Base-by-base conservation (phyloP, 2,113 vertebrate species). In the Gobio gobio region DNA sequence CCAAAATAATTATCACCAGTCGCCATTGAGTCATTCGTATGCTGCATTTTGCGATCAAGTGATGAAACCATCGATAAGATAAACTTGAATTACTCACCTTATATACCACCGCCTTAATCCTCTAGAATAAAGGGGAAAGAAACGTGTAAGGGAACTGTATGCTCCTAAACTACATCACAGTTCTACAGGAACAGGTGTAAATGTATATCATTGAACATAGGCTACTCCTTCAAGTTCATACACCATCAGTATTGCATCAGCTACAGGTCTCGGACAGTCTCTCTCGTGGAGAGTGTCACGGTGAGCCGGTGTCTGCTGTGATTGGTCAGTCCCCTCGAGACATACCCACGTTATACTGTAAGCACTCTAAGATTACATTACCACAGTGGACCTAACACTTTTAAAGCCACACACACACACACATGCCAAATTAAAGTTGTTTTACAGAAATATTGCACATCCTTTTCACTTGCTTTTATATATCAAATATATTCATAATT, bases 231-330 rank as follows among this genome's bases (percentile, higher is more conserved):
- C n/a, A 68, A 16, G 26, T 18, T 20, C n/a, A 1, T 63, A n/a
- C 4, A 61, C 20, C 51, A n/a, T 54, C 54, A 81, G 70, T 68
- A 72, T 72, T 84, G 84, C 85, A 84, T 81, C 85, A 86, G 77
- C 51, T 81, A 26, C 36, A 54, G 13, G 4, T 54, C 68, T 36
- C n/a, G 9, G 29, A 61, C 13, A 6, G 58, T 20, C 54, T 56
- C 16, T 29, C 36, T 49, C 3, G 2, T 20, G 9, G 16, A n/a
- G 3, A 40, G 16, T 49, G 47, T 13, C 47, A 49, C 45, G 45
- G 45, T 58, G 66, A 26, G 78, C 73, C 74, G 66, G 64, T 86
- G 20, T 83, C 20, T 43, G 43, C 66, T 70, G 63, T 70, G 68
- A 87, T 84, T 84, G 82, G 82, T 26, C 49, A 61, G 59, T 4